Evolutionary conservation across 30 jellyfish, hydroid and myxozoan genomes (phyloP), one percentile per base, ranked within the genome.

Genomic region (Mastigias papua): DNA sequence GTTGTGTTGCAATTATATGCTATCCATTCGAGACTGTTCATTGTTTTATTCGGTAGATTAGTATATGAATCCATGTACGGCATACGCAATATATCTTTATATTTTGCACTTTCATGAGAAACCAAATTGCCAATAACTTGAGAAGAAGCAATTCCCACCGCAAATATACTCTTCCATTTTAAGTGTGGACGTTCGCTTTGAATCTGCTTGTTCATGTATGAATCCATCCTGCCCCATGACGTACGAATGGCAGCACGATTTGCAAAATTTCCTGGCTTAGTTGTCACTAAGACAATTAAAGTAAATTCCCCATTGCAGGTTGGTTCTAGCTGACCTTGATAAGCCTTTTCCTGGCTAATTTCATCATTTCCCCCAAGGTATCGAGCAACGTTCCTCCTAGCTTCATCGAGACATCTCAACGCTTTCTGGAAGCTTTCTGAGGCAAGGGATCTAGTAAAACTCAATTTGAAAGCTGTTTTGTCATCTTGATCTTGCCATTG

Each of bases 11-110:
- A 95, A 76, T 81, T 82, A n/a, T 95, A 71, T 8, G 93, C 97
- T 30, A 95, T 87, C 99, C 99, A 95, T 86, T 95, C 96, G n/a
- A 95, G 50, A 34, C 95, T 95, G 32, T 80, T 83, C 91, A 95
- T 82, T 4, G 99, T 95, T 81, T 95, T 95, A 77, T 95, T 90
- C 8, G 98, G 94, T 26, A 95, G 85, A 73, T 90, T 95, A 30
- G 73, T 89, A 54, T 95, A 95, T 22, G 91, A 78, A 69, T 95
- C 99, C 62, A 80, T 77, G 67, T 90, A 90, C 79, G 95, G 96
- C 50, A 95, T 87, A 2, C 97, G 89, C 15, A 95, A 68, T 0
- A 95, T 82, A 67, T 95, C 99, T 15, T 54, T 50, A 65, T 62
- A 95, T 65, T 77, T 49, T 19, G 71, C 80, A 57, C 86, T 66